A percentile compares a stretch with the other conserved stretches of the same genome.
phyloP scores from a whole-genome alignment of 2,113 vertebrate species.

The Psammodynastes pulverulentus region DNA sequence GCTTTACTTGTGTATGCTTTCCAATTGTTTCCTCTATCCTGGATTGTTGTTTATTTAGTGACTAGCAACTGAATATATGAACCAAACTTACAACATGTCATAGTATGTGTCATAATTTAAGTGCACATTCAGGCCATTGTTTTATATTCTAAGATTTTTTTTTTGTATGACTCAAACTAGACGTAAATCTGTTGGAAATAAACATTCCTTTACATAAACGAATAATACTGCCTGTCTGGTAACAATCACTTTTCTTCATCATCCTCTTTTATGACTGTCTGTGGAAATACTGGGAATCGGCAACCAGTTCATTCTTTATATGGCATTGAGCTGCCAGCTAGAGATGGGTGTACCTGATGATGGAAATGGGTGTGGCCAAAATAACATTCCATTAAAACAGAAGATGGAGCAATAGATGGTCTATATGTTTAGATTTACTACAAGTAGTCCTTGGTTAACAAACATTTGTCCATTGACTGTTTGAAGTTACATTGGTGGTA shows the following conservation, averaged over 20 bases:
- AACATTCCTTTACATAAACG: background rate
- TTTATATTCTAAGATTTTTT: background rate
- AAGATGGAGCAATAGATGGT: background rate
- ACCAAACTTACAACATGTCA: background rate
- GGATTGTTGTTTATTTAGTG: background rate
- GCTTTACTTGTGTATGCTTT: background rate
- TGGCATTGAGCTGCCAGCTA: background rate
- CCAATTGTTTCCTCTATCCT: background rate
- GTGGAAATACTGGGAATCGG: background rate
- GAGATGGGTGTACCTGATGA: background rate
- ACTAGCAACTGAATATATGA: background rate
- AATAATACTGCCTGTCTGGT: background rate
- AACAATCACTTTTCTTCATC: background rate
- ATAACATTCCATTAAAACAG: background rate
- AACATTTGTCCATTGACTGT: background rate
- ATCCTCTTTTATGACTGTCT: background rate
- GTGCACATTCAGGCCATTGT: background rate
- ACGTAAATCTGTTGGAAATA: background rate
- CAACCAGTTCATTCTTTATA: background rate
- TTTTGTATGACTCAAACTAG: background rate
- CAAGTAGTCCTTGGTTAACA: background rate
- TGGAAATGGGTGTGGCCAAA: background rate
- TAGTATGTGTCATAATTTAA: background rate
- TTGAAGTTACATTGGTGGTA: background rate
- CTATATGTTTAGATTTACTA: background rate